Evolutionary conservation across 2,888 invertebrate genomes (phyloP), one percentile per base, ranked within the genome.

Genomic region (Heteropelma amictum): DNA sequence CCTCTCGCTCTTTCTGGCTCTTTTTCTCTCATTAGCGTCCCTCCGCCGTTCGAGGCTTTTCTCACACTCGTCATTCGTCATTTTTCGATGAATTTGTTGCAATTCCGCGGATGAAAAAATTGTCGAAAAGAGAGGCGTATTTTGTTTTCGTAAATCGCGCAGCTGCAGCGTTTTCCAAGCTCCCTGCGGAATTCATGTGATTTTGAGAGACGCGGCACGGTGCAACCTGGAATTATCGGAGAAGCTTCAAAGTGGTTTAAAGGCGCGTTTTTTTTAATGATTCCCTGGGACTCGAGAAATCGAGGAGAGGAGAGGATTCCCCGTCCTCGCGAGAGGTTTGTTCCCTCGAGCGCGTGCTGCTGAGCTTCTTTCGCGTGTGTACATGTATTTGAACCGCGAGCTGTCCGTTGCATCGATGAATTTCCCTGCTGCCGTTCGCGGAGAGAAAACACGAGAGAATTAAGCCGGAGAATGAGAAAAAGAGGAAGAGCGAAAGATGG

Each of bases 351-450:
- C 30, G 40, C 58, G 64, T 53, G 69, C 17, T 64, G 53, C 6
- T 10, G 23, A 65, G 53, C 40, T 47, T 53, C 60, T 60, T 51
- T 14, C 23, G 47, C 47, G 61, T 67, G 67, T 71, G 71, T 63
- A 61, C 61, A 71, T 67, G 54, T 35, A 33, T 61, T 19, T 47
- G 12, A 35, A 67, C 65, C 61, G 71, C 67, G 56, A 38, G 12
- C 54, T 40, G 10, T 23, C 23, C 21, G 12, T 54, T 38, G 53
- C 45, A 19, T 26, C 64, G 26, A 12, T 49, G 60, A 72, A 42
- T 72, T 76, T 76, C 21, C 69, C 45, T 28, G 54, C 45, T 53
- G 63, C 19, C 51, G 21, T 38, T 19, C 21, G 28, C 4, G 12
- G n/a, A 14, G n/a, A 17, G 21, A 17, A 30, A 26, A 19, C 17